Evolutionary conservation across 1,140 invertebrate species (phyloP), one percentile per base, ranked within the genome.

Genomic region (Meteorus sp.): DNA sequence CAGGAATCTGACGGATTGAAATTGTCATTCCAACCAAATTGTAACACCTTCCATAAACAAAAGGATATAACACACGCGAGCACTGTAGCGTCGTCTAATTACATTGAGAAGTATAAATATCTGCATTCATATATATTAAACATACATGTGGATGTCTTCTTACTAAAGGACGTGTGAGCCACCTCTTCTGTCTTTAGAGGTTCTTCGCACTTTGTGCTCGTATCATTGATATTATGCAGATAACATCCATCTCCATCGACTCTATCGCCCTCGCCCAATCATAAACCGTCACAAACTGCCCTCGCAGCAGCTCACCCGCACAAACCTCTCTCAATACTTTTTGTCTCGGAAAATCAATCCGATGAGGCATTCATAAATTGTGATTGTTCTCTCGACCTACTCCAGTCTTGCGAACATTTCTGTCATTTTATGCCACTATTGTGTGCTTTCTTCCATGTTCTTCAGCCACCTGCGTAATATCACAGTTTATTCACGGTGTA

Each of bases 281-380:
- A 11, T 48, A 48, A 39, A 27, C 35, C 50, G 25, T 52, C 23
- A n/a, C 15, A 3, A 17, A 33, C 0, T 23, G 45, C 9, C 27
- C 27, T 43, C 51, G 17, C 47, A 29, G n/a, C n/a, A 50, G 27
- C 22, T 50, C 47, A 13, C 25, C 17, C 23, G 53, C 45, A n/a
- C n/a, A 25, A 44, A 37, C 50, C 51, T 44, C 48, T 58, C 58
- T 61, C 62, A 45, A 64, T 58, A 44, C 45, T 63, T 66, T 62
- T 56, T 60, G 55, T 60, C 50, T 61, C 55, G 1, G 15, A 51
- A 67, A 67, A 67, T 64, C 62, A 62, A 67, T 64, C 56, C 25
- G 53, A 60, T 43, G 39, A 47, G 29, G 43, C 48, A 62, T 63
- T 56, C 56, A 61, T 67, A 15, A 50, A 60, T 51, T 48, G 31